Conservation (phyloP, 2,797 vertebrate species). For the Hydrophis major region DNA sequence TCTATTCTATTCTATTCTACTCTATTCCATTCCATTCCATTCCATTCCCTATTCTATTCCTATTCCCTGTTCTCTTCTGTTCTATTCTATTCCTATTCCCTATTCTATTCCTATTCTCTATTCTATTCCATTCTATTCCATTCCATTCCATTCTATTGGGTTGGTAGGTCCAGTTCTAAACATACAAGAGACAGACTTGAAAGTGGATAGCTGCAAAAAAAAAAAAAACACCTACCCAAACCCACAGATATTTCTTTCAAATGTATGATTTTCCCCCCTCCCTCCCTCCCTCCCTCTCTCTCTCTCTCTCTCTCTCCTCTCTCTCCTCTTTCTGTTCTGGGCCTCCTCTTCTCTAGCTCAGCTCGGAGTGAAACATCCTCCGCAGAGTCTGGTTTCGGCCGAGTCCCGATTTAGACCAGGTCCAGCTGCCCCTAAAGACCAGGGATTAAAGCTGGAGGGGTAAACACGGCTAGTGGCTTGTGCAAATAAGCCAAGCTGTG, state of each 20-base stretch:
- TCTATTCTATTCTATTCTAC: no score
- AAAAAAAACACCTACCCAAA: no score
- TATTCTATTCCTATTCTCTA: no score
- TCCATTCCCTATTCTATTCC: no score
- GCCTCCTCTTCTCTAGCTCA: not conserved
- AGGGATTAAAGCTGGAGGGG: not conserved
- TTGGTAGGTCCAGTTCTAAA: not conserved
- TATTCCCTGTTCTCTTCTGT: no score
- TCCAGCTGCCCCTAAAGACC: not conserved
- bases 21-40: no score
- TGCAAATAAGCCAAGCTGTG: not conserved
- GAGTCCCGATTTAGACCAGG: not conserved
- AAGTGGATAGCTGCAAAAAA: not conserved
- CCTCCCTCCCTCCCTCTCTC: rapidly evolving
- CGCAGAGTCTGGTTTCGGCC: not conserved
- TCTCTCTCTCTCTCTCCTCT: no score
- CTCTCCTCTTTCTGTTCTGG: no score
- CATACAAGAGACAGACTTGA: not conserved
- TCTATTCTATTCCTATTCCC: no score
- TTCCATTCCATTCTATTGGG: no score
- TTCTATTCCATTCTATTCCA: no score
- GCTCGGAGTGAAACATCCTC: not conserved
- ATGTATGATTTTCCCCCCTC: not conserved
- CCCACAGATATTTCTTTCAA: not conserved
- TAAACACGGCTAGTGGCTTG: not conserved